Evolutionary conservation across 2,113 vertebrate genomes (phyloP).

Genomic region (Nothocercus julius): DNA sequence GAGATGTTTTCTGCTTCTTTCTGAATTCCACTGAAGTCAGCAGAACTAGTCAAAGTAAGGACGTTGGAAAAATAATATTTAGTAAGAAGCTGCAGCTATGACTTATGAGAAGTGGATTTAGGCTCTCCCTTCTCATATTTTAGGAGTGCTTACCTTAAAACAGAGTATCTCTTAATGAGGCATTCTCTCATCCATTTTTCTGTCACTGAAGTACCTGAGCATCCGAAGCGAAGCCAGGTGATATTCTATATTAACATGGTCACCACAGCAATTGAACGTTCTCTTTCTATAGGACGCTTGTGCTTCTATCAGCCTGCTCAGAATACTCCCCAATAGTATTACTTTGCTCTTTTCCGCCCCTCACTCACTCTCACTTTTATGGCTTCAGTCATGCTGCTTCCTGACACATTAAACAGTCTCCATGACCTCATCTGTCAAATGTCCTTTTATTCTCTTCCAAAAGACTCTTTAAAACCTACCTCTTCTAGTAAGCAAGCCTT

Average conservation of each 20-base stretch:
- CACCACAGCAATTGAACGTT: neutral
- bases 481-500: constrained; percentile 46
- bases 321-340: neutral
- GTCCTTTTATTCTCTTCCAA: constrained; percentile 52
- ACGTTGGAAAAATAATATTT: neutral
- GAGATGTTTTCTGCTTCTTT: neutral
- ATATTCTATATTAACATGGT: neutral
- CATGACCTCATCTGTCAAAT: constrained; percentile 42
- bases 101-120: neutral
- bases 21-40: constrained; percentile 11
- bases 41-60: neutral
- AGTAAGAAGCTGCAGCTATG: neutral
- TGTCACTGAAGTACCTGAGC: neutral
- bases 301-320: neutral
- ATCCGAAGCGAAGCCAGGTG: neutral
- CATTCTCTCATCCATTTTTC: neutral
- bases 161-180: neutral
- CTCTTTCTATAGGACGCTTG: neutral
- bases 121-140: neutral
- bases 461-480: constrained; percentile 15
- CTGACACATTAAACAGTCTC: constrained; percentile 23
- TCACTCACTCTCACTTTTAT: neutral
- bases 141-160: neutral
- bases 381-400: neutral
- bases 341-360: neutral